Conservation (phyloP, 2,113 vertebrate genomes). For the cat (Felis catus) region DNA sequence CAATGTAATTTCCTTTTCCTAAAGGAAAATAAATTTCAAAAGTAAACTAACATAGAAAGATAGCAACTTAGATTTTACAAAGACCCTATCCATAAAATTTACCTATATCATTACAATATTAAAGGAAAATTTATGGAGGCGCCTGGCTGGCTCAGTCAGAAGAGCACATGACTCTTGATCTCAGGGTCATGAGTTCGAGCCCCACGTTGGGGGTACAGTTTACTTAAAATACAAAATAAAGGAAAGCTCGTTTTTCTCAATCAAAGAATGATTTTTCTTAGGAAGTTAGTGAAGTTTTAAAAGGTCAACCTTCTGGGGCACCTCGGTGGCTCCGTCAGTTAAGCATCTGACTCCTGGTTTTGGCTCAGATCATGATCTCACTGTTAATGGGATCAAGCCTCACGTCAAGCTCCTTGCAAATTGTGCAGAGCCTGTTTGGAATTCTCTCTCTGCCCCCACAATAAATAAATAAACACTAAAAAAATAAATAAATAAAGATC, state of each 20-base stretch:
- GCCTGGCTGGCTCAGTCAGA: background rate
- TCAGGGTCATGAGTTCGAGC: background rate
- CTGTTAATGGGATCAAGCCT: no score
- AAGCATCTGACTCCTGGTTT: no score
- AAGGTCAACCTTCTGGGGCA: background rate
- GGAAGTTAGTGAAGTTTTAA: background rate
- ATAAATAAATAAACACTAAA: no score
- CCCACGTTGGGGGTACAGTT: background rate
- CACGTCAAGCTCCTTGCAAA: no score
- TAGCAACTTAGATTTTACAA: background rate
- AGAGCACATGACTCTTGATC: background rate
- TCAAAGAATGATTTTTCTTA: background rate
- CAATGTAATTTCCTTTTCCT: background rate
- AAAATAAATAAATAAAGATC: background rate
- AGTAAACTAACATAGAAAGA: background rate
- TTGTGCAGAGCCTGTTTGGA: no score
- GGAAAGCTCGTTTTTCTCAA: background rate
- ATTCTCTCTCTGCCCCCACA: no score
- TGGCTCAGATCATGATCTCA: no score
- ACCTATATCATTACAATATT: background rate
- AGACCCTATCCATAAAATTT: background rate
- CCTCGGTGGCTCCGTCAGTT: no score
- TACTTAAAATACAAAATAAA: background rate
- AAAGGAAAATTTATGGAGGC: background rate
- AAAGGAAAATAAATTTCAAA: slow-evolving; percentile 44